Evolutionary conservation across 2,888 invertebrate species (phyloP), one percentile per base, ranked within the genome.

Genomic region (Aleiodes alternator): DNA sequence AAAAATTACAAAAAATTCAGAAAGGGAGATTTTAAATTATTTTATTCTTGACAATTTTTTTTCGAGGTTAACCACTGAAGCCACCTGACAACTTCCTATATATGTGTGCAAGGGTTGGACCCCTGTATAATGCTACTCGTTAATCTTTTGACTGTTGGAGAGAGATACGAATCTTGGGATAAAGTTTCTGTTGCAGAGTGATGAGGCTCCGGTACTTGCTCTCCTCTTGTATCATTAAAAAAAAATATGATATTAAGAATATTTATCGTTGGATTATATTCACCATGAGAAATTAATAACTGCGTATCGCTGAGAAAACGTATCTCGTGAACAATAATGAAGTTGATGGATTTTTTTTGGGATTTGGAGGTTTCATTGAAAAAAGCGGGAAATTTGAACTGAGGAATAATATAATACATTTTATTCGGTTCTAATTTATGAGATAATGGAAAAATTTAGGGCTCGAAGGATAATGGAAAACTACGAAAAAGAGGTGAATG

Each of bases 101-200:
- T 74, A 76, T 81, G 82, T 81, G 82, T 80, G 81, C 81, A 81
- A 80, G 82, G 81, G 82, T 51, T 83, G 84, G 82, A 84, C 82
- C 82, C 71, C 76, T 76, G 83, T 84, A 82, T 87, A 86, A 87
- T 87, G 85, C 84, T 82, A 86, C 86, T 87, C 88, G 86, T 88
- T 87, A 86, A 88, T 88, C 87, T 87, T 85, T 43, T 79, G 82
- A 83, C 84, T 86, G 85, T 86, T 86, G 85, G 84, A 84, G 80
- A 79, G 80, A 84, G 87, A 87, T 87, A 84, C 84, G 82, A 84
- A 88, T 85, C 87, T 86, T 81, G 43, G 43, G 76, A 73, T 64
- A 76, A 80, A 82, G 83, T 84, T 86, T 87, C 85, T 85, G 84
- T 85, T 85, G 83, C 85, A 86, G 86, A 87, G 85, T 84, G 83